Conservation (phyloP, 1,140 invertebrate genomes). For the Propsilocerus akamusi region DNA sequence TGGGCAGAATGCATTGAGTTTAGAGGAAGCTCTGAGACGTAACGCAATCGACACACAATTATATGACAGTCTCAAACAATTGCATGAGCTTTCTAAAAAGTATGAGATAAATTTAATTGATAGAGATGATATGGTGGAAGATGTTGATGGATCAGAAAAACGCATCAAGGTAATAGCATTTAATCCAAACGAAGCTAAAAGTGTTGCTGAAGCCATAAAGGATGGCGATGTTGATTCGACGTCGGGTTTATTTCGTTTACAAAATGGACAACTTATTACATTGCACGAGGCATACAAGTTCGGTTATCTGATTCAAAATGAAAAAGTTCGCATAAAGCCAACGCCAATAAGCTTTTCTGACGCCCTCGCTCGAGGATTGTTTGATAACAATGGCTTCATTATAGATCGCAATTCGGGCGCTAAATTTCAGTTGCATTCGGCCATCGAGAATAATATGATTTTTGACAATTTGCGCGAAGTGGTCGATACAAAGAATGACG, state of each 20-base stretch:
- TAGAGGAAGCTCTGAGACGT: constrained; percentile 60
- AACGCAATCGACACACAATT: constrained; percentile 60
- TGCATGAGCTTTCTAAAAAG: background rate
- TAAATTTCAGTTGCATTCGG: constrained; percentile 50
- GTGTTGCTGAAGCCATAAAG: constrained; percentile 35
- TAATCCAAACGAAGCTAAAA: background rate
- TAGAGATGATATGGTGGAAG: constrained; percentile 34
- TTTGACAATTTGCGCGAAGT: constrained; percentile 51
- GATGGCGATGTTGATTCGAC: constrained; percentile 58
- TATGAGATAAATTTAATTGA: constrained; percentile 33
- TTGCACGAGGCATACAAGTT: constrained; percentile 71
- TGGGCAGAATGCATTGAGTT: constrained; percentile 48
- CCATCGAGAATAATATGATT: constrained; percentile 47
- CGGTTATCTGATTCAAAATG: constrained; percentile 59
- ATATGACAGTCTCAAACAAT: constrained; percentile 22
- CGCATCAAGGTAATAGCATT: constrained; percentile 1
- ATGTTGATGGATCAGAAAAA: background rate
- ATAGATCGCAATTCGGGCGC: constrained; percentile 58
- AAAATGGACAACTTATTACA: constrained; percentile 43
- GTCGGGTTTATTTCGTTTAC: constrained; percentile 43
- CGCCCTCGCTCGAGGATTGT: constrained; percentile 66
- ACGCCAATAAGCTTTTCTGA: constrained; percentile 62
- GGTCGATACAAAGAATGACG: constrained; percentile 48
- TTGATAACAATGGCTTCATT: constrained; percentile 38
- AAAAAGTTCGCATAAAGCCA: constrained; percentile 21